Evolutionary conservation across 2,888 invertebrate genomes (phyloP).

Genomic region (Amiota minor): DNA sequence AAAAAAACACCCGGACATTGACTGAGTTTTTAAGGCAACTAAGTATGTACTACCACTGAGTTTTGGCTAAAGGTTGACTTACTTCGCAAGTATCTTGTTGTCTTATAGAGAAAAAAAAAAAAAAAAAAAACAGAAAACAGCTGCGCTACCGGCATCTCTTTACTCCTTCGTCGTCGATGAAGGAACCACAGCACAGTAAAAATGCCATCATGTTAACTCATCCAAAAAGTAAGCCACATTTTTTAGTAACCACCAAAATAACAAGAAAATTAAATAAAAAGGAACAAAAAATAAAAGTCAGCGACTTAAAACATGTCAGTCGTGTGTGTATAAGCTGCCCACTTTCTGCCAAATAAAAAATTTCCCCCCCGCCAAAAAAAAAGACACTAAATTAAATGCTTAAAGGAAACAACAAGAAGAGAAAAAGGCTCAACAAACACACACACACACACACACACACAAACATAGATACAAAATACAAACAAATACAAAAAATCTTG

Average conservation of each 20-base stretch:
- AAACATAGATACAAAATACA: slow-evolving; percentile 7
- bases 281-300: slow-evolving; percentile 37
- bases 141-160: slow-evolving; percentile 32
- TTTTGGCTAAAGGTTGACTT: no score
- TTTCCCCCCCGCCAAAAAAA: slow-evolving; percentile 24
- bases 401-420: slow-evolving; percentile 38
- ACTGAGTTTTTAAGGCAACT: slow-evolving; percentile 26
- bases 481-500: slow-evolving; percentile 55
- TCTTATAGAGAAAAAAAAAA: no score
- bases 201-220: slow-evolving; percentile 62
- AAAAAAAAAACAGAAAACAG: neutral
- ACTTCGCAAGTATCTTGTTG: no score
- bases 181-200: slow-evolving; percentile 41
- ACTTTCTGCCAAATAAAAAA: slow-evolving; percentile 14
- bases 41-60: neutral
- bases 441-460: slow-evolving; percentile 13
- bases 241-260: slow-evolving; percentile 49
- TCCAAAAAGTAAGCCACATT: slow-evolving; percentile 68
- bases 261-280: slow-evolving; percentile 49
- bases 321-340: slow-evolving; percentile 13
- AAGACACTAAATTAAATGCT: slow-evolving; percentile 29
- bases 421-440: slow-evolving; percentile 48
- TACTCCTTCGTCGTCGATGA: slow-evolving; percentile 7
- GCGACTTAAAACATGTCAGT: slow-evolving; percentile 8
- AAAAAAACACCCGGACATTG: neutral